These are phyloP conservation scores for Arnoldichthys spilopterus DNA, from an alignment of 2,797 vertebrate species.

Conservation along the genomic window DNA sequence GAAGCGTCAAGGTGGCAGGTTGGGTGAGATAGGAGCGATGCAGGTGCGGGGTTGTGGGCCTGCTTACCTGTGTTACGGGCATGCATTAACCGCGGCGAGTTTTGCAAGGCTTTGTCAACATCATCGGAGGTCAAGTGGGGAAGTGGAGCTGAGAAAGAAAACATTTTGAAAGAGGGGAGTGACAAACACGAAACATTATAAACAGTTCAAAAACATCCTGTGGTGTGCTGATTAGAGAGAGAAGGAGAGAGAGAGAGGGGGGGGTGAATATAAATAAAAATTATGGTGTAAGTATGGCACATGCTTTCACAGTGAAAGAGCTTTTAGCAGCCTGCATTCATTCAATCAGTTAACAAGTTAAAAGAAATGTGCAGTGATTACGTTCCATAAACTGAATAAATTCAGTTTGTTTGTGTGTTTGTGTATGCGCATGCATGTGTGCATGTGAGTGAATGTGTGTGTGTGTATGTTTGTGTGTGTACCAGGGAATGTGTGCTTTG, in stretches of 20 bases:
- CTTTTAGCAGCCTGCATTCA: constrained; percentile 36
- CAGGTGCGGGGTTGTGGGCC: constrained; percentile 30
- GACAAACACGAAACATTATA: constrained; percentile 69
- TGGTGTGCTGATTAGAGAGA: constrained; percentile 21
- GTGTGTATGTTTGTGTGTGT: not conserved
- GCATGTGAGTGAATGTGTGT: constrained; percentile 15
- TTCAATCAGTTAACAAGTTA: constrained; percentile 27
- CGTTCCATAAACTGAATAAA: constrained; percentile 23
- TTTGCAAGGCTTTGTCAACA: constrained; percentile 94
- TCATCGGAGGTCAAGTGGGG: constrained; percentile 95
- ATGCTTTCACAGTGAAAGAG: constrained; percentile 35
- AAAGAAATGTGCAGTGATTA: constrained; percentile 40
- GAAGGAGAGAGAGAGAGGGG: not conserved
- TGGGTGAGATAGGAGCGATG: constrained; percentile 2
- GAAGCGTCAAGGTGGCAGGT: constrained; percentile 7
- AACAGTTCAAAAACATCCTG: constrained; percentile 56
- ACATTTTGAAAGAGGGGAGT: constrained; percentile 75
- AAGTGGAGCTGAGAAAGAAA: constrained; percentile 89
- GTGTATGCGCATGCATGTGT: not conserved
- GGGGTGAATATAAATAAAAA: constrained; percentile 13
- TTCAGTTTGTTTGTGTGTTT: constrained; percentile 10
- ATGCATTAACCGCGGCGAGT: constrained; percentile 93
- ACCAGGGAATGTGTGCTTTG: constrained; percentile 14
- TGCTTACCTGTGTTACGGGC: constrained; percentile 92
- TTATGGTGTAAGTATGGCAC: constrained; percentile 34